Evolutionary conservation across 2,888 invertebrate species (phyloP).

Genomic region (Pyrocoelia pectoralis): DNA sequence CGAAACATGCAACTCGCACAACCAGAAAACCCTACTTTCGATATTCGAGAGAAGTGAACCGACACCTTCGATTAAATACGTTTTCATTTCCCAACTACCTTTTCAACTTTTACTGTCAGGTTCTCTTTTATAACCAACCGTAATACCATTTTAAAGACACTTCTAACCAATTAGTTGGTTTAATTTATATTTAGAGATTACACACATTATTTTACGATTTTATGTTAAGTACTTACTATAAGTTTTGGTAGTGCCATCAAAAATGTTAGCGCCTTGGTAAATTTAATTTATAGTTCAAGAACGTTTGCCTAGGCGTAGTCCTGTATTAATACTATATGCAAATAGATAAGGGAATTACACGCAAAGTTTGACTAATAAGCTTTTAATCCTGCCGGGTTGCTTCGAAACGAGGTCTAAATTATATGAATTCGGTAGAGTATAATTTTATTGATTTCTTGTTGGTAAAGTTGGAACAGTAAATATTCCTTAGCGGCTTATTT

Average conservation of each 20-base stretch:
- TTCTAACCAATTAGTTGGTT: neutral
- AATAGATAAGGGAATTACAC: constrained; percentile 12
- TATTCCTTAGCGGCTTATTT: neutral
- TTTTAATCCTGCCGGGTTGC: constrained; percentile 2
- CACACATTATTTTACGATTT: too few relatives aligned
- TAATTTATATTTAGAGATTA: neutral
- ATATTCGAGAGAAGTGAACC: neutral
- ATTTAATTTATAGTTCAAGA: constrained; percentile 1
- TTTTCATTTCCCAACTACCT: neutral
- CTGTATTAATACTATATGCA: constrained; percentile 10
- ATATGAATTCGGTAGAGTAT: neutral
- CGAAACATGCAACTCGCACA: neutral
- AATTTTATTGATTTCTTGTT: constrained; percentile 2
- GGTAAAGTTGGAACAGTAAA: neutral
- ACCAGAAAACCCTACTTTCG: neutral
- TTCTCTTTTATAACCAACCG: neutral
- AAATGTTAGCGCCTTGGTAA: neutral
- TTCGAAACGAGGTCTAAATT: constrained; percentile 2
- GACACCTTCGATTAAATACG: neutral
- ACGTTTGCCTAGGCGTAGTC: neutral
- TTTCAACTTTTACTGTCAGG: neutral
- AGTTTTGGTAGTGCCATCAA: neutral
- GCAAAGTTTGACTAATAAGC: constrained; percentile 7
- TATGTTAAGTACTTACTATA: neutral
- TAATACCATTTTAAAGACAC: neutral